Conservation (phyloP, 2,797 vertebrate species). For the Hybognathus amarus region DNA sequence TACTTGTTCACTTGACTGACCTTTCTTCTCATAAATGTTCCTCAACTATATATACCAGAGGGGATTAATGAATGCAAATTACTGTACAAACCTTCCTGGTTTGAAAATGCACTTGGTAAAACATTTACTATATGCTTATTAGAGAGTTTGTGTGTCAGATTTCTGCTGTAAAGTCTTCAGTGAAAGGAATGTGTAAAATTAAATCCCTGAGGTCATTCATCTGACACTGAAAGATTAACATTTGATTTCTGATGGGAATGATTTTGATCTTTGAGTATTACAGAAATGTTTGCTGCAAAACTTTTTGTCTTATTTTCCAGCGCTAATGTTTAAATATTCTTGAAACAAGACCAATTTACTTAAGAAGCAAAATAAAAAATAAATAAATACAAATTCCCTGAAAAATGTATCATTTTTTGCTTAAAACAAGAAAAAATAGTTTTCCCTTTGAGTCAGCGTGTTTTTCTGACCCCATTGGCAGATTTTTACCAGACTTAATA, state of each 20-base stretch:
- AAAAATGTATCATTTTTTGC: background rate
- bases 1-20: constrained; percentile 19
- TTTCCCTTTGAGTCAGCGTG: background rate
- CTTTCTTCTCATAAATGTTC: background rate
- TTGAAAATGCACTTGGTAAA: background rate
- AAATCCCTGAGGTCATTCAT: background rate
- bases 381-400: background rate
- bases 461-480: background rate
- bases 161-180: background rate
- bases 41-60: background rate
- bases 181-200: constrained; percentile 1
- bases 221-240: background rate
- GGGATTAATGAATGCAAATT: constrained; percentile 6
- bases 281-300: background rate
- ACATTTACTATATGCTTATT: background rate
- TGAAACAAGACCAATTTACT: background rate
- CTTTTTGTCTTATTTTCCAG: background rate
- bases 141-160: background rate
- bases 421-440: background rate
- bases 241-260: background rate
- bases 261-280: background rate
- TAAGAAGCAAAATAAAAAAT: background rate
- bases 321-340: background rate
- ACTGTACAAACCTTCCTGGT: background rate
- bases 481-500: background rate